phyloP scores from a whole-genome alignment of 2,113 vertebrate species.

The Calidris pygmaea region DNA sequence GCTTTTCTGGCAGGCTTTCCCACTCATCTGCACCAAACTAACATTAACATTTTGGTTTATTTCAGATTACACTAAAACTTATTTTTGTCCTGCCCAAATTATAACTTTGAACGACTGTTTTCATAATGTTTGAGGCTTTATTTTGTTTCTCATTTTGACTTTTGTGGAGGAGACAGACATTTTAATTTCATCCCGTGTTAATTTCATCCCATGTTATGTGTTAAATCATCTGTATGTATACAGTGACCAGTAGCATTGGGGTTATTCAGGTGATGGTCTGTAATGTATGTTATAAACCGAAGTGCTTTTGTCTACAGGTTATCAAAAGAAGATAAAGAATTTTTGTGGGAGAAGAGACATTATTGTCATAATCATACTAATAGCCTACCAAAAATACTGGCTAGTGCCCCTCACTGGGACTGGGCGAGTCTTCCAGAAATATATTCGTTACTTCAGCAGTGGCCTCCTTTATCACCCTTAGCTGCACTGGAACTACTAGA shows the following conservation, averaged over 20 bases:
- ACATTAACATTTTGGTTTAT: not conserved
- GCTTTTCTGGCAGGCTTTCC: not conserved
- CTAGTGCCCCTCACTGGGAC: slow-evolving; percentile 92
- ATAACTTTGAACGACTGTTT: not conserved
- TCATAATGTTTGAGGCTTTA: not conserved
- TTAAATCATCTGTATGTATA: not conserved
- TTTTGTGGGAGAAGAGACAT: slow-evolving; percentile 91
- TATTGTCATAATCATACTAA: slow-evolving; percentile 81
- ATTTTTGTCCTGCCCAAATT: not conserved
- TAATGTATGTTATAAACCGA: not conserved
- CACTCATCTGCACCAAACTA: not conserved
- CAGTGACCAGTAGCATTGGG: not conserved
- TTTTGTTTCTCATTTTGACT: not conserved
- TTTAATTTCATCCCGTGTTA: not conserved
- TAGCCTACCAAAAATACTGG: slow-evolving; percentile 91
- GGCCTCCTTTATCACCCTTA: slow-evolving; percentile 86
- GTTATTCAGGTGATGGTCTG: not conserved
- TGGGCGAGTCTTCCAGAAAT: slow-evolving; percentile 89
- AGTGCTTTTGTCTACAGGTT: slow-evolving; percentile 77
- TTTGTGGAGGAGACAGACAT: not conserved
- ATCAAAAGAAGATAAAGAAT: slow-evolving; percentile 86
- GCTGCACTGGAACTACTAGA: slow-evolving; percentile 92
- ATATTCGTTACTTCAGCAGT: slow-evolving; percentile 86
- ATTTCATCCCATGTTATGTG: not conserved
- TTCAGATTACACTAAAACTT: not conserved